A percentile compares a stretch with the other conserved stretches of the same genome.
phyloP scores from a whole-genome alignment of 2,888 invertebrate species.

The Gymnocheta viridis region DNA sequence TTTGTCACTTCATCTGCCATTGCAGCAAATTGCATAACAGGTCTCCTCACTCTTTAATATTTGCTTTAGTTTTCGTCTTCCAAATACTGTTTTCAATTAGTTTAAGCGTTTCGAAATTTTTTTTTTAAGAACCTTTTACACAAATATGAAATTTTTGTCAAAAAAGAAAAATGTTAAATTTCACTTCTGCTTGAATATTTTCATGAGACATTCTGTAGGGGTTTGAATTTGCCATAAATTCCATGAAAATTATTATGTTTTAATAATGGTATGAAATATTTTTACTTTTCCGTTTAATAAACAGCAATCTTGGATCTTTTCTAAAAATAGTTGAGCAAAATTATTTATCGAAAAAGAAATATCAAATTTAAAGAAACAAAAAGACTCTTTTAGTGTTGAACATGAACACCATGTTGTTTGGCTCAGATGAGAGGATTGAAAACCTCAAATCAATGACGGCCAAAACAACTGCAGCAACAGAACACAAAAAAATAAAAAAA shows the following conservation, averaged over 20 bases:
- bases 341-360: slow-evolving; percentile 19
- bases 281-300: slow-evolving; percentile 33
- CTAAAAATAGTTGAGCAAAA: slow-evolving; percentile 68
- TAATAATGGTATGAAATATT: slow-evolving; percentile 35
- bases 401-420: slow-evolving; percentile 57
- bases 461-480: slow-evolving; percentile 29
- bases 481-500: slow-evolving; percentile 34
- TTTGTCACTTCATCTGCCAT: slow-evolving; percentile 33
- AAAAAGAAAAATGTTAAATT: no score
- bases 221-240: slow-evolving; percentile 50
- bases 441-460: slow-evolving; percentile 65
- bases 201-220: neutral
- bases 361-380: slow-evolving; percentile 35
- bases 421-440: slow-evolving; percentile 37
- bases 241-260: slow-evolving; percentile 57
- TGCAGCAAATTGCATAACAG: slow-evolving; percentile 32
- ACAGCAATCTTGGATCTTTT: slow-evolving; percentile 64
- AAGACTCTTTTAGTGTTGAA: slow-evolving; percentile 65
- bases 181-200: no score
- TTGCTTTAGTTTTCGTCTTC: neutral
- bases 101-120: neutral
- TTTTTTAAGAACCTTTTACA: neutral
- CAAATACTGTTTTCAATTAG: neutral
- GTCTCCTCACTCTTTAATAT: slow-evolving; percentile 5
- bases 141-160: no score